Evolutionary conservation across 1,140 invertebrate species (phyloP).

Genomic region (Anastrepha obliqua): DNA sequence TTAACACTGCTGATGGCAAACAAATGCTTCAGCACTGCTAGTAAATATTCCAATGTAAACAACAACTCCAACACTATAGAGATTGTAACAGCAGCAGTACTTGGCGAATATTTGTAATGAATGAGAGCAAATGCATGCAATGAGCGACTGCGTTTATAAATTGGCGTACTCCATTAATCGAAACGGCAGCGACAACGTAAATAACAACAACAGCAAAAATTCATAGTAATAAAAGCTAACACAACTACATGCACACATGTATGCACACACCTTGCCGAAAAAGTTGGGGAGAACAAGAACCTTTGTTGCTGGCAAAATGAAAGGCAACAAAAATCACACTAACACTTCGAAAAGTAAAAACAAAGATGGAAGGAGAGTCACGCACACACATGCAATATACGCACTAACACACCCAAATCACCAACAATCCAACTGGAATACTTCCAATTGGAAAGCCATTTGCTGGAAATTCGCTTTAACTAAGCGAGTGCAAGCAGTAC

Average conservation of each 20-base stretch:
- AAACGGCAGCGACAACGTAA: neutral
- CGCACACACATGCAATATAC: neutral
- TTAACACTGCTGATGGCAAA: neutral
- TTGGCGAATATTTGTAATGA: neutral
- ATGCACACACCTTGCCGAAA: neutral
- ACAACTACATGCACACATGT: neutral
- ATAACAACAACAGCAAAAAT: conserved; percentile 37
- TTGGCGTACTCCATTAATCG: conserved; percentile 73
- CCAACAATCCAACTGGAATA: conserved; percentile 14
- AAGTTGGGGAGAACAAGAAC: conserved; percentile 3
- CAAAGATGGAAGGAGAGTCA: conserved; percentile 21
- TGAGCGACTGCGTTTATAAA: conserved; percentile 61
- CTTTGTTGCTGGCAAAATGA: neutral
- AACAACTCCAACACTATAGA: neutral
- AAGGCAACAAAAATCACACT: conserved; percentile 43
- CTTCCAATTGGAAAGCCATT: conserved; percentile 30
- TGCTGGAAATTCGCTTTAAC: neutral
- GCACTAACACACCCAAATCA: conserved; percentile 5
- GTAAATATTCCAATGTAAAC: neutral
- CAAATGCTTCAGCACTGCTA: neutral
- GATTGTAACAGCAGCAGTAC: conserved; percentile 58
- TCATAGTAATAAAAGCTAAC: neutral
- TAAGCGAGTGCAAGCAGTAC: neutral
- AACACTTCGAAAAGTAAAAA: neutral
- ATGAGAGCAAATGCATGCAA: conserved; percentile 36